phyloP scores from a whole-genome alignment of 1,140 invertebrate species.

The Drosophila hydei region DNA sequence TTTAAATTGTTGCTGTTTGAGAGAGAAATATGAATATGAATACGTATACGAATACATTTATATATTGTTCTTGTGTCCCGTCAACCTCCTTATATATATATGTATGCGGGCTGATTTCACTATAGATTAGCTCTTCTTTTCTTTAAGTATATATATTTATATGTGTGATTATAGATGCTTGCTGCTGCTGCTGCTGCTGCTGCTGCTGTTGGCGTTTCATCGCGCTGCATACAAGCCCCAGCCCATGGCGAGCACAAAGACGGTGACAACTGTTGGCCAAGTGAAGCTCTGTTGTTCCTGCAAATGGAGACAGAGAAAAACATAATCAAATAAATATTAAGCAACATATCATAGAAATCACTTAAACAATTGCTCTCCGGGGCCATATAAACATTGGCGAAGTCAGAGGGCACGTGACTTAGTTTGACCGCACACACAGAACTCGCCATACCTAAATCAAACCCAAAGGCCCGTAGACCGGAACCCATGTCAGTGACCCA shows the following conservation, averaged over 20 bases:
- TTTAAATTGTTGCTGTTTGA: conserved; percentile 51
- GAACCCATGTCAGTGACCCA: conserved; percentile 43
- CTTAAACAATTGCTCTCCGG: conserved; percentile 30
- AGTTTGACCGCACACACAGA: conserved; percentile 1
- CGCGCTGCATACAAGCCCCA: conserved; percentile 83
- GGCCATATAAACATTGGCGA: too few relatives aligned
- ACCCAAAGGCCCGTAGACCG: conserved; percentile 34
- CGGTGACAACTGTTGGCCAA: conserved; percentile 83
- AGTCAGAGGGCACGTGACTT: too few relatives aligned
- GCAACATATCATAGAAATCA: background rate
- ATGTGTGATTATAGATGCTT: conserved; percentile 6
- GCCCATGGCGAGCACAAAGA: conserved; percentile 82
- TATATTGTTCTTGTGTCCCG: conserved; percentile 81
- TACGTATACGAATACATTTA: conserved; percentile 45
- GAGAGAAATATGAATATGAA: conserved; percentile 44
- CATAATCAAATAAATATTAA: conserved; percentile 13
- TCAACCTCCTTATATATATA: conserved; percentile 61
- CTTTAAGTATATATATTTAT: conserved; percentile 35
- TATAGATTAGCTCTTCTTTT: conserved; percentile 33
- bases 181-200: conserved; percentile 13
- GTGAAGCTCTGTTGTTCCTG: conserved; percentile 78
- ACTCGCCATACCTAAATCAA: conserved; percentile 43
- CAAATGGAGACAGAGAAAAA: background rate
- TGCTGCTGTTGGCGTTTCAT: conserved; percentile 56
- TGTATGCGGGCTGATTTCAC: conserved; percentile 58